These are phyloP conservation scores for Linnaemya tessellans DNA, from an alignment of 2,888 invertebrate genomes.

Conservation along the genomic window DNA sequence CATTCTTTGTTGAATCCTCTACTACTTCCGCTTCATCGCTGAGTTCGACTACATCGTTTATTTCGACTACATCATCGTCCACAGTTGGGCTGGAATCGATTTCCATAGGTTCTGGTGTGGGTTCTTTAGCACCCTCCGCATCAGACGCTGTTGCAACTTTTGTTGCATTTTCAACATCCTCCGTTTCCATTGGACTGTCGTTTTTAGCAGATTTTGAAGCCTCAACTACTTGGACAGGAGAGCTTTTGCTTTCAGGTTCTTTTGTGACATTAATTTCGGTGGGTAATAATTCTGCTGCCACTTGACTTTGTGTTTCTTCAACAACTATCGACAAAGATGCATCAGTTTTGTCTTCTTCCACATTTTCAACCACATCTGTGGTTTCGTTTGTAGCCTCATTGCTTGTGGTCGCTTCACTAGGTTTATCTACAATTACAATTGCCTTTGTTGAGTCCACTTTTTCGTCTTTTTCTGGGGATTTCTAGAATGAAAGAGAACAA, in stretches of 20 bases:
- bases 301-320: conserved; percentile 71
- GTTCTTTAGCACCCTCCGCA: conserved; percentile 71
- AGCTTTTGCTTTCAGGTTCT: conserved; percentile 29
- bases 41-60: conserved; percentile 47
- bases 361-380: not conserved
- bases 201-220: conserved; percentile 63
- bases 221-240: conserved; percentile 45
- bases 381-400: not conserved
- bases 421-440: not conserved
- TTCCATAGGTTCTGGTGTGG: conserved; percentile 81
- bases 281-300: conserved; percentile 10
- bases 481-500: conserved; percentile 6
- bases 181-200: conserved; percentile 55
- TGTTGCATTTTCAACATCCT: conserved; percentile 55
- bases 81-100: conserved; percentile 77
- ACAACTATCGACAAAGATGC: conserved; percentile 65
- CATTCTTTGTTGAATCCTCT: not conserved
- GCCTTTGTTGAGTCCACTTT: conserved; percentile 12
- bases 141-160: not conserved
- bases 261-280: conserved; percentile 35
- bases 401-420: conserved; percentile 14
- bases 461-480: conserved; percentile 30
- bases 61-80: conserved; percentile 55
- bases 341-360: conserved; percentile 51
- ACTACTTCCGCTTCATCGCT: conserved; percentile 45